These are phyloP conservation scores for Acanthaster planci DNA, from an alignment of 35 echinoderm and acorn worm species.

Conservation along the genomic window DNA sequence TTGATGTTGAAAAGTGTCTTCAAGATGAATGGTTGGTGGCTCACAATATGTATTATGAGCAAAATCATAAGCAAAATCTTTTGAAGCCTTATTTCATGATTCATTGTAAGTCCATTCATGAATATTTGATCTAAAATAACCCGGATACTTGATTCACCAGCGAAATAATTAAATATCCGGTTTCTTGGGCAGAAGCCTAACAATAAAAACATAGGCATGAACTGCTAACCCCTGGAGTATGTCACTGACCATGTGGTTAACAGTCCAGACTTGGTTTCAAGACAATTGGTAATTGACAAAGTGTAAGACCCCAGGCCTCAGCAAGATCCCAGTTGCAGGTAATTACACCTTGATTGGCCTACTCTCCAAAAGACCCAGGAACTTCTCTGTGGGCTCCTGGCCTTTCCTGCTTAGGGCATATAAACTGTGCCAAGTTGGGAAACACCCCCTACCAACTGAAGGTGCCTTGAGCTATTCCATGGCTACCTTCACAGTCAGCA, in stretches of 20 bases:
- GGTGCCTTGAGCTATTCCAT: constrained; percentile 1
- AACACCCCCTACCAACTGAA: constrained; percentile 17
- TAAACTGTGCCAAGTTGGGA: constrained; percentile 9
- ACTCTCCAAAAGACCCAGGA: constrained; percentile 19
- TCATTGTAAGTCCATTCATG: too few species aligned
- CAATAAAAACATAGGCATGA: too few species aligned
- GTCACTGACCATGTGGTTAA: constrained; percentile 31
- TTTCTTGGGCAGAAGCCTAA: too few species aligned
- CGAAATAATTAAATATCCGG: too few species aligned
- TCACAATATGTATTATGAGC: too few species aligned
- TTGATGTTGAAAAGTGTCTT: too few species aligned
- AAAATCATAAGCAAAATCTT: too few species aligned
- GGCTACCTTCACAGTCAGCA: background rate
- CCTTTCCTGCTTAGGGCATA: constrained; percentile 14
- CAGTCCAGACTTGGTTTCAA: constrained; percentile 22
- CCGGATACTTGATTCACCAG: too few species aligned
- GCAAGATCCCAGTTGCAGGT: constrained; percentile 25
- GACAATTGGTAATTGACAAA: constrained; percentile 28
- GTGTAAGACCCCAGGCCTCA: constrained; percentile 18
- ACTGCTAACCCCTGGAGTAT: background rate
- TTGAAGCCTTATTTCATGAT: too few species aligned
- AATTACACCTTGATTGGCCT: constrained; percentile 19
- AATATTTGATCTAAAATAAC: too few species aligned
- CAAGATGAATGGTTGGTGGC: too few species aligned
- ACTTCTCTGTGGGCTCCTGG: background rate